Evolutionary conservation across 2,888 invertebrate genomes (phyloP).

Genomic region (Microplitis deprimator): DNA sequence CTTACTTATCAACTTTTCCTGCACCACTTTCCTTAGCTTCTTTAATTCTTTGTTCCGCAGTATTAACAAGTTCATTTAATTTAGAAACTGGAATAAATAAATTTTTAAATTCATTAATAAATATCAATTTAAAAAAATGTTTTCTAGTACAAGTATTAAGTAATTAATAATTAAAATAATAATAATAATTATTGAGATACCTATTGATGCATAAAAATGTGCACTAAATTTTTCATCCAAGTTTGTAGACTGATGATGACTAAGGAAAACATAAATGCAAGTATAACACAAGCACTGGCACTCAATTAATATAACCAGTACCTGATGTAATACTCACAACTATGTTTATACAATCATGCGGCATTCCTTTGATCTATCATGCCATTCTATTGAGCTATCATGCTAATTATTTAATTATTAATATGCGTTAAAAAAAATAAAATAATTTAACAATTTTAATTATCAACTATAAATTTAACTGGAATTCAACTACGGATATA

Average conservation of each 20-base stretch:
- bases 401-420: constrained; percentile 10
- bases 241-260: constrained; percentile 62
- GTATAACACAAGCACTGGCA: constrained; percentile 96
- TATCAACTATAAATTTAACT: not conserved
- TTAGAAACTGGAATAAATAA: constrained; percentile 77
- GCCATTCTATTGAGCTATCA: constrained; percentile 41
- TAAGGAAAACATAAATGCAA: constrained; percentile 75
- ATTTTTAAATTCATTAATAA: not conserved
- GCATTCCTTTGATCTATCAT: constrained; percentile 65
- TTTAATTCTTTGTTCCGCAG: constrained; percentile 81
- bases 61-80: constrained; percentile 80
- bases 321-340: constrained; percentile 99
- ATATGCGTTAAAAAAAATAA: not conserved
- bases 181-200: constrained; percentile 22
- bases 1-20: constrained; percentile 86
- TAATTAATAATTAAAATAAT: constrained; percentile 50
- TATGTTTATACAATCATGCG: constrained; percentile 74
- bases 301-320: constrained; percentile 83
- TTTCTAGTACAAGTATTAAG: constrained; percentile 48
- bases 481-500: not conserved
- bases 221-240: constrained; percentile 61
- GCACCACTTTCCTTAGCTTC: constrained; percentile 80
- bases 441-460: not conserved
- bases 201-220: constrained; percentile 45
- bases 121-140: constrained; percentile 7